Evolutionary conservation across 2,797 vertebrate species (phyloP), one percentile per base, ranked within the genome.

Genomic region (Helostoma temminkii): DNA sequence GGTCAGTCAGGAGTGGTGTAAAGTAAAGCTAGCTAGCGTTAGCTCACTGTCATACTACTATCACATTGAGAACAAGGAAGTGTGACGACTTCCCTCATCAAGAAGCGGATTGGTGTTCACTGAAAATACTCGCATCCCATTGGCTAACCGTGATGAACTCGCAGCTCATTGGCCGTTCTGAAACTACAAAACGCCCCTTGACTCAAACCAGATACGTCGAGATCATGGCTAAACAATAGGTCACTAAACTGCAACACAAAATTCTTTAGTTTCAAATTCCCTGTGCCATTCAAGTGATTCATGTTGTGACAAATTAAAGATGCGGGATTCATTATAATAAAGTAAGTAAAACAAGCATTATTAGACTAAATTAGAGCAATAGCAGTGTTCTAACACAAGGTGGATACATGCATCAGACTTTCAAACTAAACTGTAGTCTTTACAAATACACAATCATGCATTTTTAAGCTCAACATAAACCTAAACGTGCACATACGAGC

Each of bases 1-100:
- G 91, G 89, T 93, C 91, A 92, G 59, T 72, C 36, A 39, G 64
- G 15, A 21, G 53, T 32, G 24, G 25, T 16, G 39, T 25, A 50
- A 37, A 57, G 57, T 50, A 70, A 54, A 65, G 78, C 48, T 49
- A 66, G 11, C 53, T 72, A 19, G 10, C 10, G 30, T 62, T 71
- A 32, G 37, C 66, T 64, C 14, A 12, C 74, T 76, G 82, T 79
- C 79, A 74, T 57, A 68, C 39, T n/a, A 5, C 56, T 46, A 37
- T 30, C 55, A 63, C 41, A 42, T 19, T 18, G 48, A 39, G 39
- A 45, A 24, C 39, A 41, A 5, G 18, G 8, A 9, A 24, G 36
- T n/a, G 24, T 8, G 14, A 10, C 14, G 16, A 58, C 30, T 53
- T 16, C 48, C 9, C 16, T 45, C 52, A 41, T 26, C 8, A 21